A percentile compares a stretch with the other conserved stretches of the same genome.
phyloP scores from a whole-genome alignment of 2,113 vertebrate species.

The Pelecanoides urinatrix region DNA sequence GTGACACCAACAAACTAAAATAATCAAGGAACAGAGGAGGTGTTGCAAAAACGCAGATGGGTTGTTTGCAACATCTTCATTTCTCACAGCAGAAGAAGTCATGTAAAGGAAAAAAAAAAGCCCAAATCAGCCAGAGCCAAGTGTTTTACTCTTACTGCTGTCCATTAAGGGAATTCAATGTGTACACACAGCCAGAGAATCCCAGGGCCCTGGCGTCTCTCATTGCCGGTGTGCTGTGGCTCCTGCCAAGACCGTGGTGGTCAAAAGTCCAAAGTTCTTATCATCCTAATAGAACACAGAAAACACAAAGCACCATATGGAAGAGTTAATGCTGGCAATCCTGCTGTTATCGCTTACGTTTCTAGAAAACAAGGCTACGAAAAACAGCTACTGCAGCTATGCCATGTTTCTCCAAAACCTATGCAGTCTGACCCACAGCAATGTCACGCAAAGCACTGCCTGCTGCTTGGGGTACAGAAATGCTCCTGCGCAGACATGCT shows the following conservation, averaged over 20 bases:
- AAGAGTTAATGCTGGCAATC: neutral
- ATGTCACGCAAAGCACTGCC: neutral
- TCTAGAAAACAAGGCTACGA: neutral
- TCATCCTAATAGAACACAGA: neutral
- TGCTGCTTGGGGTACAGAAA: neutral
- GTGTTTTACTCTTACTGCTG: neutral
- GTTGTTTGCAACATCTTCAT: neutral
- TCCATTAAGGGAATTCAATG: neutral
- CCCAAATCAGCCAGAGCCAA: neutral
- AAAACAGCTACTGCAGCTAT: neutral
- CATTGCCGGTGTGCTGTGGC: neutral
- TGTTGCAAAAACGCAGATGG: conserved; percentile 4
- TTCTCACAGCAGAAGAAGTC: neutral
- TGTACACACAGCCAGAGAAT: neutral
- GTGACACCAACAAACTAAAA: conserved; percentile 34
- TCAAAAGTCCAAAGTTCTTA: neutral
- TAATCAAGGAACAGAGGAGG: conserved; percentile 19
- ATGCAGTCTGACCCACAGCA: fast-evolving
- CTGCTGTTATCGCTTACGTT: neutral
- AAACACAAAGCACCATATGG: neutral
- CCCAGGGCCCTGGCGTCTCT: neutral
- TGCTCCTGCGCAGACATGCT: neutral
- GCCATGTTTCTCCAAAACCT: neutral
- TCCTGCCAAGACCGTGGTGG: neutral
- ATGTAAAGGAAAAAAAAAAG: neutral